Evolutionary conservation across 2,888 invertebrate species (phyloP), one percentile per base, ranked within the genome.

Genomic region (Caenorhabditis doughertyi): DNA sequence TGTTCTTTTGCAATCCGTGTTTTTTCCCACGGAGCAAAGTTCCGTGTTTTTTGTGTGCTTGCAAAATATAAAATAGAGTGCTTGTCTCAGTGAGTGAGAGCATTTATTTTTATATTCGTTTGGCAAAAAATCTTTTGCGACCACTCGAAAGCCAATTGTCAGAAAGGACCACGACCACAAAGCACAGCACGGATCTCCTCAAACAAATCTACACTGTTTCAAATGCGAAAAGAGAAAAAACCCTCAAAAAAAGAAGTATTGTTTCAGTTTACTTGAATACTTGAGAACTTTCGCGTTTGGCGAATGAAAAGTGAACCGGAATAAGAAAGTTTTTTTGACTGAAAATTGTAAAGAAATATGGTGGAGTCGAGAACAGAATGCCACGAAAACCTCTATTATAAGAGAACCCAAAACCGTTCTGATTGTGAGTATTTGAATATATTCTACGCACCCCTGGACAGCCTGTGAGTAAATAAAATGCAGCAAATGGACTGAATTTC

Each of bases 121-220:
- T 35, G 60, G 35, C 44, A 56, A 51, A 62, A 71, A 44, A 44
- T 9, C 16, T 60, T 39, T 71, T 49, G 47, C 13, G 60, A 49
- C 39, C 62, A 72, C 72, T 72, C 55, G 62, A 72, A 60, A 72
- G 51, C 60, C 49, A 60, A 60, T 72, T 72, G 72, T 60, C 42
- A 23, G 42, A 60, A 72, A 64, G 72, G 58, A 39, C 71, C 70
- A 70, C 55, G 29, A 55, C 56, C 58, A 39, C 39, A 39, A 39
- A 58, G 58, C 39, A 58, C 39, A 44, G 21, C 51, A 51, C 42
- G 47, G 32, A 27, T 27, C 42, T 25, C 29, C 39, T 39, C 23
- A 9, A 42, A 27, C 21, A 60, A 21, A 11, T 21, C 27, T 60
- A 60, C 72, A 72, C 64, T 72, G 72, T 72, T 72, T 72, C 72